Evolutionary conservation across 2,888 invertebrate genomes (phyloP).

Genomic region (Petrophora chlorosata): DNA sequence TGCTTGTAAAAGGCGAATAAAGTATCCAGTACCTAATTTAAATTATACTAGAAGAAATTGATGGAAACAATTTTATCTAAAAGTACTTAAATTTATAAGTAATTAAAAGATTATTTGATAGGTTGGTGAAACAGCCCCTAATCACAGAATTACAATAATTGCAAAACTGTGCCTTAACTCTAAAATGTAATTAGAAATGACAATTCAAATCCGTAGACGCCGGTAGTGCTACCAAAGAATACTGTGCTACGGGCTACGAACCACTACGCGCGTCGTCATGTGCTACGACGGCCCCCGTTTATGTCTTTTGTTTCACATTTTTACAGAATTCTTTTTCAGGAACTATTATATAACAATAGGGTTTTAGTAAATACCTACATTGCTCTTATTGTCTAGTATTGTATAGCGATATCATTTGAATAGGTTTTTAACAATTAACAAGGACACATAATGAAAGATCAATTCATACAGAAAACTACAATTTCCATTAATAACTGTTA

Average conservation of each 20-base stretch:
- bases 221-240: no score
- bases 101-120: no score
- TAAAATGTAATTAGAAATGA: no score
- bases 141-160: no score
- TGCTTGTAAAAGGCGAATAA: no score
- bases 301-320: conserved; percentile 11
- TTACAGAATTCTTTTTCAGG: conserved; percentile 2
- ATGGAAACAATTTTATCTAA: no score
- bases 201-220: no score
- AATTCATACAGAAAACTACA: conserved; percentile 63
- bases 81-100: no score
- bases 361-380: conserved; percentile 5
- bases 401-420: conserved; percentile 31
- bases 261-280: conserved; percentile 2
- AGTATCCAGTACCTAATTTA: no score
- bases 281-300: conserved; percentile 18
- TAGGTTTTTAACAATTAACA: conserved; percentile 42
- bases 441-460: conserved; percentile 57
- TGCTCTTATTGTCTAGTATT: conserved; percentile 31
- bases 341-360: conserved; percentile 6
- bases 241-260: conserved; percentile 7
- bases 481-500: conserved; percentile 70
- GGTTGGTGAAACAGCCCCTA: no score
- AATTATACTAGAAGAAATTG: no score
- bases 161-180: no score